Percentiles rank a stretch among this genome's conserved stretches.
These are phyloP conservation scores for Himalopsyche japonica DNA, from an alignment of 2,888 invertebrate species.

Conservation along the genomic window DNA sequence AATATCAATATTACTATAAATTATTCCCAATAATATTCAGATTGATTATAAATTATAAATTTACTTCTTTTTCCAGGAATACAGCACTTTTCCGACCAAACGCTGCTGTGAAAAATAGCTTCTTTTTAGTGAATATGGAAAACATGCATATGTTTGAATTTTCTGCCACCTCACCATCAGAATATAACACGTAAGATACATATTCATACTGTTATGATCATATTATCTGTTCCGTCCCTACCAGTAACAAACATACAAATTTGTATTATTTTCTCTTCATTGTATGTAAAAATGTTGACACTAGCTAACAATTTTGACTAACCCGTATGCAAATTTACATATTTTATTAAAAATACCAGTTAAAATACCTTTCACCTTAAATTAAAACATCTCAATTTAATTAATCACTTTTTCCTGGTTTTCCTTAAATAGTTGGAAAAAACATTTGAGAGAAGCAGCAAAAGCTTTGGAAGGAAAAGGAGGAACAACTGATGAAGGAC, in stretches of 20 bases:
- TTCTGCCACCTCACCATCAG: slow-evolving; percentile 51
- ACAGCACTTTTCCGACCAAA: slow-evolving; percentile 57
- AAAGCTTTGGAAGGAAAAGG: slow-evolving; percentile 44
- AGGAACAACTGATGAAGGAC: slow-evolving; percentile 39
- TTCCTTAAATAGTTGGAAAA: slow-evolving; percentile 50
- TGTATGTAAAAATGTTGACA: too few relatives aligned
- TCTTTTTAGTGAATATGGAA: slow-evolving; percentile 60
- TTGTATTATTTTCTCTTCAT: too few relatives aligned
- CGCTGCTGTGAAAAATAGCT: slow-evolving; percentile 56
- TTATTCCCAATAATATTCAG: not conserved
- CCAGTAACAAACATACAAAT: too few relatives aligned
- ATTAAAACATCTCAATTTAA: too few relatives aligned
- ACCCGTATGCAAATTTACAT: too few relatives aligned
- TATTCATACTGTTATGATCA: not conserved
- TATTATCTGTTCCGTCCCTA: not conserved
- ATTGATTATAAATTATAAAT: not conserved
- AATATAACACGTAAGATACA: slow-evolving; percentile 53
- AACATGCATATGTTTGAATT: slow-evolving; percentile 58
- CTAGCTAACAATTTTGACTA: too few relatives aligned
- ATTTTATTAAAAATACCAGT: too few relatives aligned
- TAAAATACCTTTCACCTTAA: too few relatives aligned
- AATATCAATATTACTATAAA: not conserved
- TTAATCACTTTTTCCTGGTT: not conserved
- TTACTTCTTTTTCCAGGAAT: slow-evolving; percentile 47
- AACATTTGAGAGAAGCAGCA: slow-evolving; percentile 53